Evolutionary conservation across 2,888 invertebrate genomes (phyloP).

Genomic region (Limnephilus marmoratus): DNA sequence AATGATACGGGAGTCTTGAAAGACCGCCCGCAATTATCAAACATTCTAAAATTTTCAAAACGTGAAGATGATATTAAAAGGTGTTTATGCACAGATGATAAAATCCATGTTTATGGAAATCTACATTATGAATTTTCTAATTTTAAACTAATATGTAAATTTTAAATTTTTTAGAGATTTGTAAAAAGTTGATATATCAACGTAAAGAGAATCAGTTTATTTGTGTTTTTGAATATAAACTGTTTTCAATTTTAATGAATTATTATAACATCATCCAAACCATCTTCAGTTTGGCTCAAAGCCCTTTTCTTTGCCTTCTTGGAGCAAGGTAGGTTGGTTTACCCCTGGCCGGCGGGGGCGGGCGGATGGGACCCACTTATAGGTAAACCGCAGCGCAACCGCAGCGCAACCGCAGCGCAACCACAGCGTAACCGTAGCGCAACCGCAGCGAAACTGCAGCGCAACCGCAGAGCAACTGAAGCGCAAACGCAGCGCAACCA

Average conservation of each 20-base stretch:
- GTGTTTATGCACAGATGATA: conserved; percentile 66
- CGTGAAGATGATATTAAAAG: conserved; percentile 63
- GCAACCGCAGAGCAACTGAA: too few species aligned
- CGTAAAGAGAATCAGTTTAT: conserved; percentile 51
- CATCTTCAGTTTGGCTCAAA: conserved; percentile 40
- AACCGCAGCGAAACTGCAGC: not conserved
- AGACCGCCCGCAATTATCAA: conserved; percentile 19
- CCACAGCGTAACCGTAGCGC: not conserved
- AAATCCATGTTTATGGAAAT: conserved; percentile 61
- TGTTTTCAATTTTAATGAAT: conserved; percentile 43
- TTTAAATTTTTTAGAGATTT: conserved; percentile 59
- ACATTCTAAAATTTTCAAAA: conserved; percentile 53
- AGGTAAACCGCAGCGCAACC: not conserved
- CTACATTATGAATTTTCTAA: conserved; percentile 58
- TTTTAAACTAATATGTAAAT: conserved; percentile 62
- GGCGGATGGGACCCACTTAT: not conserved
- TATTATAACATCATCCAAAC: conserved; percentile 53
- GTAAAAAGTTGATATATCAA: conserved; percentile 57
- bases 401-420: not conserved
- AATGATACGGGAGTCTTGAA: conserved; percentile 21
- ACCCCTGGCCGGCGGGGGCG: not conserved
- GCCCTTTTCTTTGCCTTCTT: conserved; percentile 50
- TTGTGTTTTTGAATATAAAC: conserved; percentile 46
- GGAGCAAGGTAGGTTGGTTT: conserved; percentile 38
- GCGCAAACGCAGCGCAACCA: not conserved